These are phyloP conservation scores for Agriopis leucophaearia DNA, from an alignment of 2,888 invertebrate species.

Conservation along the genomic window DNA sequence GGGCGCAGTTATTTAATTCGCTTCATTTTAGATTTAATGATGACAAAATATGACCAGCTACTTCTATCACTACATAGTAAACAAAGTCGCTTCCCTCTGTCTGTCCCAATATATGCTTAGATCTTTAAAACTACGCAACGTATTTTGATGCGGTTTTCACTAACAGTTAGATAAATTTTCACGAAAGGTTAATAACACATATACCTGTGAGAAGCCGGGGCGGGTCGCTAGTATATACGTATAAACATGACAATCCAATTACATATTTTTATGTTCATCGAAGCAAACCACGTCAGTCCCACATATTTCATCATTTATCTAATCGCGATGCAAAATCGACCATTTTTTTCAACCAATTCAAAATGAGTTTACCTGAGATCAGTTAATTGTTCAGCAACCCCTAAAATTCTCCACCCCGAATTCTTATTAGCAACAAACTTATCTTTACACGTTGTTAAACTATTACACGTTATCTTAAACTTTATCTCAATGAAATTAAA, in stretches of 20 bases:
- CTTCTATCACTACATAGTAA: not conserved
- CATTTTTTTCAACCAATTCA: slow-evolving; percentile 64
- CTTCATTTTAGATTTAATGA: not conserved
- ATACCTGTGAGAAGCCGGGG: not conserved
- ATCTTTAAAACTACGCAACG: no score
- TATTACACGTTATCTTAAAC: not conserved
- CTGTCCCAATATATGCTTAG: no score
- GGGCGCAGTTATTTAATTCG: no score
- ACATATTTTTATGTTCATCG: not conserved
- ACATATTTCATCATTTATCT: slow-evolving; percentile 33
- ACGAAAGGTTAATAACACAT: not conserved
- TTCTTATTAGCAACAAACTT: slow-evolving; percentile 52
- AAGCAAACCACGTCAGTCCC: slow-evolving; percentile 7
- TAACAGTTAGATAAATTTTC: no score
- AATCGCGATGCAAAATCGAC: slow-evolving; percentile 63
- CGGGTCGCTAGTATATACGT: no score
- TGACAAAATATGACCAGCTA: not conserved
- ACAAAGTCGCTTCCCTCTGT: no score
- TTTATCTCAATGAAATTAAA: slow-evolving; percentile 37
- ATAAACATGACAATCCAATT: slow-evolving; percentile 11
- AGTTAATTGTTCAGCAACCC: slow-evolving; percentile 81
- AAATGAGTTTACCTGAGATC: slow-evolving; percentile 79
- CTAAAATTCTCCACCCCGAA: slow-evolving; percentile 74
- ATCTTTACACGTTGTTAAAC: slow-evolving; percentile 4
- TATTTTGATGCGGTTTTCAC: no score